Percentiles rank a stretch among this genome's conserved stretches.
phyloP scores from a whole-genome alignment of 2,797 vertebrate genomes.

The Sebastes trivittatus region DNA sequence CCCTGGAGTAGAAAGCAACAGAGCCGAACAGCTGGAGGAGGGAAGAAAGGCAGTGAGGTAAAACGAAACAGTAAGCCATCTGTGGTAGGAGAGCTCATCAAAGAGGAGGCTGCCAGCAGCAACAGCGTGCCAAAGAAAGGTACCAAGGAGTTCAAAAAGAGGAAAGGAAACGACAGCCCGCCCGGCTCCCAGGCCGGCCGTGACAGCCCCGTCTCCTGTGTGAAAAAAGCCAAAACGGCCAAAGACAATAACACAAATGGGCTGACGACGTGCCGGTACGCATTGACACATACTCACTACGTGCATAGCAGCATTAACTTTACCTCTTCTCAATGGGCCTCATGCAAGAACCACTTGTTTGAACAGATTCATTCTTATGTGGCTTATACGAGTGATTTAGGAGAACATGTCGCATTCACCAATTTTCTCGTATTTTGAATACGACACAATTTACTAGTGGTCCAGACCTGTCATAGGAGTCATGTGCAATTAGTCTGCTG shows the following conservation, averaged over 20 bases:
- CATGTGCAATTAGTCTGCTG: too few relatives aligned
- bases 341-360: neutral
- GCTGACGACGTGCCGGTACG: slow-evolving; percentile 87
- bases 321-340: neutral
- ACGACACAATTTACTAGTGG: too few relatives aligned
- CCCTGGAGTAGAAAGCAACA: slow-evolving; percentile 87
- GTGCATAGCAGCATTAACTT: neutral
- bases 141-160: slow-evolving; percentile 84
- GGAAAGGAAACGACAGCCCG: slow-evolving; percentile 85
- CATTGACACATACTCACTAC: slow-evolving; percentile 26
- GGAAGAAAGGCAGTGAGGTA: slow-evolving; percentile 85
- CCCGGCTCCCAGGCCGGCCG: slow-evolving; percentile 74
- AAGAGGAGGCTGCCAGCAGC: slow-evolving; percentile 88
- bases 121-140: slow-evolving; percentile 85
- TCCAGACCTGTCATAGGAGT: too few relatives aligned
- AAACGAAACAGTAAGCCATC: slow-evolving; percentile 87
- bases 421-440: too few relatives aligned
- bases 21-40: slow-evolving; percentile 87
- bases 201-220: slow-evolving; percentile 80
- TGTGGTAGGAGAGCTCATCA: slow-evolving; percentile 80
- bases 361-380: too few relatives aligned
- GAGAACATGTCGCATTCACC: too few relatives aligned
- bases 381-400: too few relatives aligned
- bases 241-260: slow-evolving; percentile 86
- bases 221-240: slow-evolving; percentile 87